phyloP scores from a whole-genome alignment of 2,888 invertebrate species.

The Acanthosepion lycidas region DNA sequence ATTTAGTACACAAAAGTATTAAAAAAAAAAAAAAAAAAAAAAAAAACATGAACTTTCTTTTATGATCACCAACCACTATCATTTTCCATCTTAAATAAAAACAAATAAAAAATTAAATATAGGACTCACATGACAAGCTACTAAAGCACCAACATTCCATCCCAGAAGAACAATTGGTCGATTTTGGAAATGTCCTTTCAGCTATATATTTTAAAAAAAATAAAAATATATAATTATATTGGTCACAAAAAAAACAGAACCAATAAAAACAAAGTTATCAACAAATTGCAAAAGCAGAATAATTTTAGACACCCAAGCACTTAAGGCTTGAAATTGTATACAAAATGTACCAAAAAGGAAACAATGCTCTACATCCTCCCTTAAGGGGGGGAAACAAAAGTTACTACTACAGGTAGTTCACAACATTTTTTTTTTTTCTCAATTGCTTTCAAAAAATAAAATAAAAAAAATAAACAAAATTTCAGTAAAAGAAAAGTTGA shows the following conservation, averaged over 20 bases:
- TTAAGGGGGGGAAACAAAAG: too few species aligned
- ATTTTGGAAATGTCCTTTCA: constrained; percentile 81
- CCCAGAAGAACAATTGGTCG: constrained; percentile 85
- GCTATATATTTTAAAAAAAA: constrained; percentile 61
- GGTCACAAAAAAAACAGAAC: not conserved
- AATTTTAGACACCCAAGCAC: too few species aligned
- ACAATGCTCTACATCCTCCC: too few species aligned
- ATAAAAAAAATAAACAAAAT: not conserved
- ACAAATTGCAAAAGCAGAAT: too few species aligned
- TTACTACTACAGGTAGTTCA: not conserved
- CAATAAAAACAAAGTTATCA: too few species aligned
- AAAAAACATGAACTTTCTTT: not conserved
- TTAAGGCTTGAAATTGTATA: too few species aligned
- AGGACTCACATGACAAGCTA: constrained; percentile 81
- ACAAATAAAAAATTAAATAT: not conserved
- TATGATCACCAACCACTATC: too few species aligned
- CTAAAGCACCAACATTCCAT: constrained; percentile 84
- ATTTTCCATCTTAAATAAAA: too few species aligned
- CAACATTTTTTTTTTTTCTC: not conserved
- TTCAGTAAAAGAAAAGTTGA: not conserved
- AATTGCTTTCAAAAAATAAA: not conserved
- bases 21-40: not conserved
- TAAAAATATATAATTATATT: not conserved
- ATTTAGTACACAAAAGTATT: too few species aligned
- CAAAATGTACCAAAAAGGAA: too few species aligned